Evolutionary conservation across 2,113 vertebrate genomes (phyloP).

Genomic region (Anolis carolinensis): DNA sequence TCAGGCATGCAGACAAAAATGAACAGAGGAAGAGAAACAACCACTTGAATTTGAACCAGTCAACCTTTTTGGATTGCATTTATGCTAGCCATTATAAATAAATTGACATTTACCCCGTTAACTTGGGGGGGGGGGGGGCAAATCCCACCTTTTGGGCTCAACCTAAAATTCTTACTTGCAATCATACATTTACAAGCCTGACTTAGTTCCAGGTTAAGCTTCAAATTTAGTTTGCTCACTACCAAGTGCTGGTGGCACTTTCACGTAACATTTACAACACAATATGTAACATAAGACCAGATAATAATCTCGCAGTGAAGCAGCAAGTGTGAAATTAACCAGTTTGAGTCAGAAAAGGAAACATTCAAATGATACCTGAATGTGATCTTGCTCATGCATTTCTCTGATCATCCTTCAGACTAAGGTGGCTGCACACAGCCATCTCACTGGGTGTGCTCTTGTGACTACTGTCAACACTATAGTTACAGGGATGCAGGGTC

Average conservation of each 20-base stretch:
- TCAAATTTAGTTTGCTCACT: neutral
- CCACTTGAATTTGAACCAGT: constrained; percentile 51
- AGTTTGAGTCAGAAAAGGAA: neutral
- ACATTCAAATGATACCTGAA: too few relatives aligned
- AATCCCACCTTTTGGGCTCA: neutral
- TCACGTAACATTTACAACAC: neutral
- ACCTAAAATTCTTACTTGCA: too few relatives aligned
- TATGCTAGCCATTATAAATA: neutral
- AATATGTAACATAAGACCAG: neutral
- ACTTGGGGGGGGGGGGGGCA: too few relatives aligned
- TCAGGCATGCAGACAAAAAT: constrained; percentile 52
- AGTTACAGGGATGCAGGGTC: too few relatives aligned
- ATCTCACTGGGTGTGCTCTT: neutral
- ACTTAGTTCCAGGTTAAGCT: neutral
- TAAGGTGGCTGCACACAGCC: neutral
- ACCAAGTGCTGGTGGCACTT: neutral
- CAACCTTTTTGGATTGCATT: constrained; percentile 20
- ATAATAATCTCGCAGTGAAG: neutral
- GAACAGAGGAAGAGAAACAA: constrained; percentile 47
- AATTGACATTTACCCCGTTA: neutral
- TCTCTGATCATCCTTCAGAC: neutral
- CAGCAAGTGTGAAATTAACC: too few relatives aligned
- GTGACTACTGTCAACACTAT: neutral
- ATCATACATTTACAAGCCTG: neutral
- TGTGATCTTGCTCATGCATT: neutral